A percentile compares a stretch with the other conserved stretches of the same genome.
Conservation (phyloP, 2,113 vertebrate genomes). For the Ptychochromis oligacanthus region DNA sequence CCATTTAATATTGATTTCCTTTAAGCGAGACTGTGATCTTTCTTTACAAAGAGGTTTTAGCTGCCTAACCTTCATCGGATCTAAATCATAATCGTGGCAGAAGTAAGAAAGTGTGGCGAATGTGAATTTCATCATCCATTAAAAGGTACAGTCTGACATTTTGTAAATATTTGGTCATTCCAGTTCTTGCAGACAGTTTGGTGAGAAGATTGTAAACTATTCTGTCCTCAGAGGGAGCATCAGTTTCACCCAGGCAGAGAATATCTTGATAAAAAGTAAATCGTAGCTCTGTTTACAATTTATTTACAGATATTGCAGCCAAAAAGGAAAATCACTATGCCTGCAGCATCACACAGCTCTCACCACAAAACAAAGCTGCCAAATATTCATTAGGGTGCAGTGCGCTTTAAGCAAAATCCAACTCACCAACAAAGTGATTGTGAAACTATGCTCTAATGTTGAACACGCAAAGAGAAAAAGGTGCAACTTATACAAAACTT, state of each 20-base stretch:
- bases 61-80: not conserved
- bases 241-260: not conserved
- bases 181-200: too few relatives aligned
- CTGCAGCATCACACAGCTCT: not conserved
- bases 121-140: not conserved
- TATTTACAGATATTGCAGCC: not conserved
- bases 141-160: not conserved
- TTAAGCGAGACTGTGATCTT: not conserved
- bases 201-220: too few relatives aligned
- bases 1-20: not conserved
- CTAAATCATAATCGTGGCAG: too few relatives aligned
- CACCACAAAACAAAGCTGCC: not conserved
- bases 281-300: not conserved
- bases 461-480: not conserved
- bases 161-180: too few relatives aligned
- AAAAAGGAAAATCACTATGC: accelerated
- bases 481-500: not conserved
- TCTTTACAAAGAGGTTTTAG: not conserved
- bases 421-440: not conserved
- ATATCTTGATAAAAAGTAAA: not conserved
- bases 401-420: not conserved
- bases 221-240: not conserved
- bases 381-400: not conserved
- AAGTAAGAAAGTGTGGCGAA: not conserved
- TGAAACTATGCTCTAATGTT: not conserved